Evolutionary conservation across 2,113 vertebrate species (phyloP).

Genomic region (Labeo rohita): DNA sequence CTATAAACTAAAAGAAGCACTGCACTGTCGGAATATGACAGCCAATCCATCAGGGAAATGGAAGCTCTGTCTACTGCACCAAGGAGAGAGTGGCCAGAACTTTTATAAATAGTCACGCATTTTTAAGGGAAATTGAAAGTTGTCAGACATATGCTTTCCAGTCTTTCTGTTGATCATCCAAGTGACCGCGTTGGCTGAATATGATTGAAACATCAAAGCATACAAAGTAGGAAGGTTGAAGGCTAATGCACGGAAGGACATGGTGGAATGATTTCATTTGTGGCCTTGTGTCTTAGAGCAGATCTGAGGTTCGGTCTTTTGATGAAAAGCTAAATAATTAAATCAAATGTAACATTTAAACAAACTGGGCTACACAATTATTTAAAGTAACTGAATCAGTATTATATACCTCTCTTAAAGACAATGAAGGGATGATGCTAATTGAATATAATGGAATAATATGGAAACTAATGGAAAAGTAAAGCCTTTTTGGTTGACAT

Average conservation of each 20-base stretch:
- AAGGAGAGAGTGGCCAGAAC: conserved; percentile 78
- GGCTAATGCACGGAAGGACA: conserved; percentile 39
- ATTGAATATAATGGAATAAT: neutral
- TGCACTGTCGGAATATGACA: conserved; percentile 78
- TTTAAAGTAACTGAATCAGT: neutral
- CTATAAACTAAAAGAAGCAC: conserved; percentile 81
- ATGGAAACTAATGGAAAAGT: neutral
- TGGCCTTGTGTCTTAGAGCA: conserved; percentile 18
- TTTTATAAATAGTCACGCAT: conserved; percentile 77
- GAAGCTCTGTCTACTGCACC: conserved; percentile 79
- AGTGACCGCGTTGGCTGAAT: conserved; percentile 55
- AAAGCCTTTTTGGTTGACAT: neutral
- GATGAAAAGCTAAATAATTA: neutral
- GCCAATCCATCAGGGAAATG: conserved; percentile 88
- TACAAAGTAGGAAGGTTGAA: conserved; percentile 59
- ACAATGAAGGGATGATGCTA: neutral
- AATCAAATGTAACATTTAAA: neutral
- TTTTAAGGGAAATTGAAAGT: conserved; percentile 77
- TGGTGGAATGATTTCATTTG: conserved; percentile 47
- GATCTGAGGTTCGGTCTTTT: neutral
- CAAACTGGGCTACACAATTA: neutral
- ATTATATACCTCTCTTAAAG: neutral
- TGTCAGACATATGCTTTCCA: conserved; percentile 72
- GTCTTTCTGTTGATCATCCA: conserved; percentile 60
- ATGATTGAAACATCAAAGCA: conserved; percentile 71